These are phyloP conservation scores for Ornithorhynchus anatinus DNA, from an alignment of 2,113 vertebrate species.

Conservation along the genomic window DNA sequence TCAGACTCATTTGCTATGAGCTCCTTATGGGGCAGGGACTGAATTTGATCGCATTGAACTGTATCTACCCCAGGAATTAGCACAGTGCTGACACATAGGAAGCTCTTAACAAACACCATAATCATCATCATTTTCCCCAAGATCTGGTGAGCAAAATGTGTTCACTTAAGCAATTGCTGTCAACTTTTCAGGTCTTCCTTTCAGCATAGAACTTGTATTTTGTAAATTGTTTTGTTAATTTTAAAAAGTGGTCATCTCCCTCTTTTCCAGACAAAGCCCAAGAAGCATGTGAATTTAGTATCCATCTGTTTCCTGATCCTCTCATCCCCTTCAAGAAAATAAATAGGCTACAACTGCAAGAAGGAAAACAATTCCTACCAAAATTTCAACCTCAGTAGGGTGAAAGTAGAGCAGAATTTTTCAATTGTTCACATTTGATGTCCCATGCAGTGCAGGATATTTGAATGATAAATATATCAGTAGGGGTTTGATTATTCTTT, in stretches of 20 bases:
- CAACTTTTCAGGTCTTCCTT: no score
- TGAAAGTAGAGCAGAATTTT: background rate
- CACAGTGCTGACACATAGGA: no score
- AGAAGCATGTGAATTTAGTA: background rate
- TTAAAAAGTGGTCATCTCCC: background rate
- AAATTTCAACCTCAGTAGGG: background rate
- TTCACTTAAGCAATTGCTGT: no score
- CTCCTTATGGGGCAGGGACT: no score
- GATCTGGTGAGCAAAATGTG: no score
- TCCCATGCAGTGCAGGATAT: background rate
- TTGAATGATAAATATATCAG: background rate
- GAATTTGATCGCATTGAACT: no score
- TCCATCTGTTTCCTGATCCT: background rate
- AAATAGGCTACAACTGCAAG: background rate
- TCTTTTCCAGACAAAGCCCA: background rate
- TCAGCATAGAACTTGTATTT: no score
- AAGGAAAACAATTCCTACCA: background rate
- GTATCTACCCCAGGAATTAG: no score
- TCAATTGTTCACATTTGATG: slow-evolving; percentile 18
- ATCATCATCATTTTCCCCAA: no score
- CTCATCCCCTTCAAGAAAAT: background rate
- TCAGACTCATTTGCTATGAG: no score
- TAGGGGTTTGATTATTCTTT: slow-evolving; percentile 21
- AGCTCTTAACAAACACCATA: no score
- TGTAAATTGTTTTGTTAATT: no score